Conservation (phyloP, 2,888 invertebrate species). For the Eudasyphora cyanicolor region DNA sequence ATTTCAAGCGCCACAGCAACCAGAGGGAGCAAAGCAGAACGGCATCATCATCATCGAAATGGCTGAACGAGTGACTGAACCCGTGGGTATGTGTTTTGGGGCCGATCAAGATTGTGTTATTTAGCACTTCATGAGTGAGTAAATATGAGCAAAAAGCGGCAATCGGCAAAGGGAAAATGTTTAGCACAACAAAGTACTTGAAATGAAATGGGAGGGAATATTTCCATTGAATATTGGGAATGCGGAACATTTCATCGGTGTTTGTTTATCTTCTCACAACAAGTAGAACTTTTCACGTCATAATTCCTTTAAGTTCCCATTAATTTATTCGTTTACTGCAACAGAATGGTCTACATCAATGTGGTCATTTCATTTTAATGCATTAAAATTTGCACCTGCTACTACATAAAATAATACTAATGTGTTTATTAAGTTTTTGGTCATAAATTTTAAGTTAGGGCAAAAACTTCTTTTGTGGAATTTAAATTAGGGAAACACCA, state of each 20-base stretch:
- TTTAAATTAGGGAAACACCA: no score
- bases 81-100: neutral
- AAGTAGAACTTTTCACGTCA: no score
- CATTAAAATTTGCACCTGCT: no score
- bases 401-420: no score
- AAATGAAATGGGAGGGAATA: neutral
- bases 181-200: slow-evolving; percentile 15
- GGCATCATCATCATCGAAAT: neutral
- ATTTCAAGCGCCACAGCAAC: slow-evolving; percentile 56
- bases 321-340: no score
- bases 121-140: slow-evolving; percentile 54
- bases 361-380: no score
- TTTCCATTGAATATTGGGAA: neutral
- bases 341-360: no score
- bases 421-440: no score
- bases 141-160: slow-evolving; percentile 39
- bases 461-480: no score
- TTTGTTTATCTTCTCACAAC: no score
- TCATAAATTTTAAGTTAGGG: no score
- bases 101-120: slow-evolving; percentile 58
- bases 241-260: neutral
- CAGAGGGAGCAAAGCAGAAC: neutral
- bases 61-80: neutral
- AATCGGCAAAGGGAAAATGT: neutral
- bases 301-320: no score